Base-by-base conservation (phyloP, 2,113 vertebrate genomes). In the Hipposideros armiger region DNA sequence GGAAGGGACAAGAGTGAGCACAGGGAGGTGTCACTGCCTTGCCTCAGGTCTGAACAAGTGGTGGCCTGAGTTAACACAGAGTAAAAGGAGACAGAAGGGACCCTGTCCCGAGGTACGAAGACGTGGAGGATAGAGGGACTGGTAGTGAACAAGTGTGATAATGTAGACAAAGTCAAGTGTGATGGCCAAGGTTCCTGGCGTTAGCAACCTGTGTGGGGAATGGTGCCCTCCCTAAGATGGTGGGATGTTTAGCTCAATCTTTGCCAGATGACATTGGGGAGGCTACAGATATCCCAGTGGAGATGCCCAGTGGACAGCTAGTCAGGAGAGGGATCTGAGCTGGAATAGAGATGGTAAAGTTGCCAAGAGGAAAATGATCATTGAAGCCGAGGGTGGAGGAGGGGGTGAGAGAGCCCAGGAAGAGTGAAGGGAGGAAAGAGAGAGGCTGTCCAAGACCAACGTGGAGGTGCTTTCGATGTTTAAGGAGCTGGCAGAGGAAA, bases 401-500 rank as follows among this genome's bases (percentile, higher is more conserved):
- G 1, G 13, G 40, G 32, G 22, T 50, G 77, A 28, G 47, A 28
- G 36, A n/a, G 26, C 3, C 22, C 4, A 5, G 30, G 52, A n/a
- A 11, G 60, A 69, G 30, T 1, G 6, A 36, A 28, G 30, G 11
- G 16, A 17, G 22, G 50, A 58, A 32, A 42, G 40, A 45, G 52
- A 54, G 47, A 62, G 10, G 60, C 26, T 11, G 22, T 2, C 19
- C 6, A 14, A 40, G 69, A 15, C 8, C 14, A n/a, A 28, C 64
- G 56, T 9, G 10, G 2, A 7, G 73, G 32, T 2, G 7, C 20
- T 0, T 20, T 0, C 19, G 60, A 60, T 2, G 2, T 6, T 52
- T 32, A 6, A 58, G 36, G 64, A 74, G 69, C 4, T 1, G 54
- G 14, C 36, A 19, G 52, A 36, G 42, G 54, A 7, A 69, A 40